Percentiles rank a stretch among this genome's conserved stretches.
phyloP scores from a whole-genome alignment of 2,797 vertebrate genomes.

The Lacerta viridis region DNA sequence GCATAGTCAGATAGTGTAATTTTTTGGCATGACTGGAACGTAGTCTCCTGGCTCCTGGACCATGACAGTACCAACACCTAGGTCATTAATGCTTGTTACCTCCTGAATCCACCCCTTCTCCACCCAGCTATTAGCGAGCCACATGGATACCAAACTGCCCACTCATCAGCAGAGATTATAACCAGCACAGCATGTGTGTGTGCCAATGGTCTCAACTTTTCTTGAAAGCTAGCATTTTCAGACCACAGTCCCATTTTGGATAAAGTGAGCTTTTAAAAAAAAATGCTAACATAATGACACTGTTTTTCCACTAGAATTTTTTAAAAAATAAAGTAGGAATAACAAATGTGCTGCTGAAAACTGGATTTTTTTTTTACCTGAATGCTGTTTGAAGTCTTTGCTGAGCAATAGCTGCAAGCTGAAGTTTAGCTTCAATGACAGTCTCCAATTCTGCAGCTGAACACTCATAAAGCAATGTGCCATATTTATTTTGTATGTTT shows the following conservation, averaged over 20 bases:
- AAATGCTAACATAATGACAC: not conserved
- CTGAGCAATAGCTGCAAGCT: constrained; percentile 84
- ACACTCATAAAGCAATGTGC: constrained; percentile 58
- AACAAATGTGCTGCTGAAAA: not conserved
- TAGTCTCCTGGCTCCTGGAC: too few species aligned
- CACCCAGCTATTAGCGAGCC: too few species aligned
- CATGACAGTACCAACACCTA: too few species aligned
- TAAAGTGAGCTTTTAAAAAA: not conserved
- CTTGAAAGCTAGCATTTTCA: not conserved
- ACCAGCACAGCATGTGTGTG: not conserved
- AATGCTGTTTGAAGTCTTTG: constrained; percentile 85
- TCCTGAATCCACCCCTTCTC: not conserved
- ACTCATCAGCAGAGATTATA: not conserved
- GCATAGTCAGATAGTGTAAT: too few species aligned
- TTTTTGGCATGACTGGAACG: too few species aligned
- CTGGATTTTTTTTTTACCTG: constrained; percentile 79
- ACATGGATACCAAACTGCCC: not conserved
- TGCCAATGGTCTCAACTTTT: not conserved
- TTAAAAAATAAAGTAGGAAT: not conserved
- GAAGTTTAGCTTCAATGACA: constrained; percentile 84
- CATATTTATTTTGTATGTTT: constrained; percentile 57
- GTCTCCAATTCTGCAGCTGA: constrained; percentile 84
- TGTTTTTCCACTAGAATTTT: not conserved
- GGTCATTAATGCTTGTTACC: too few species aligned
- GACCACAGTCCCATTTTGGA: not conserved